Conservation (phyloP, 2,797 vertebrate genomes). For the Prunella strophiata region DNA sequence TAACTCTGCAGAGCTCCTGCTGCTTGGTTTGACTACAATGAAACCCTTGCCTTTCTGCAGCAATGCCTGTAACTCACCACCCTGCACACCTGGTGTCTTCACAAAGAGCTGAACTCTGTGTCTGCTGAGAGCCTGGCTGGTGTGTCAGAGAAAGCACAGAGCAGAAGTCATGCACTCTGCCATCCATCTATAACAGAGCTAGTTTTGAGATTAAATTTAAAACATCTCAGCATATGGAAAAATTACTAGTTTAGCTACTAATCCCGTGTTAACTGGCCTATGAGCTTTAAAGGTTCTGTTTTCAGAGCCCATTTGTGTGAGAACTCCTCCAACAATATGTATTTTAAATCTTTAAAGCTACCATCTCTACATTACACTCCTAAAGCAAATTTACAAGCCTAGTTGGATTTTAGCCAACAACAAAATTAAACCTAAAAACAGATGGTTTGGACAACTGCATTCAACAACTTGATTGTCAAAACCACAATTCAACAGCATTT, state of each 20-base stretch:
- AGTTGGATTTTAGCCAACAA: background rate
- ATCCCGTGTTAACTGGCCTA: background rate
- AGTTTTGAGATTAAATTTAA: background rate
- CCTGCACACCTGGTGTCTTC: rapidly evolving
- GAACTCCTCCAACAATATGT: background rate
- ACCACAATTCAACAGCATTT: rapidly evolving
- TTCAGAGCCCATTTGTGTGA: background rate
- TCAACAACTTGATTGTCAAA: background rate
- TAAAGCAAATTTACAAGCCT: background rate
- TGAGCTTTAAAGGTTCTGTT: background rate
- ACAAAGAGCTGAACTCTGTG: background rate
- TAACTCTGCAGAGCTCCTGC: background rate
- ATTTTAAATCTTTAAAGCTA: background rate
- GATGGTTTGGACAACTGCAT: background rate
- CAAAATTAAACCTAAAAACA: background rate
- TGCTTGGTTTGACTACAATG: background rate
- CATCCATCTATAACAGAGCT: background rate
- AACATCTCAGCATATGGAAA: background rate
- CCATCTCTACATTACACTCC: background rate
- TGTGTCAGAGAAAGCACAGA: background rate
- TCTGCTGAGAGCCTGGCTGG: too few relatives aligned
- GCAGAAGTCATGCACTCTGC: background rate
- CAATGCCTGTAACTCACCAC: background rate
- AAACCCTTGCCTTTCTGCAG: background rate
- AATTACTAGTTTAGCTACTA: background rate